Base-by-base conservation (phyloP, 2,797 vertebrate species). In the Hipposideros larvatus region DNA sequence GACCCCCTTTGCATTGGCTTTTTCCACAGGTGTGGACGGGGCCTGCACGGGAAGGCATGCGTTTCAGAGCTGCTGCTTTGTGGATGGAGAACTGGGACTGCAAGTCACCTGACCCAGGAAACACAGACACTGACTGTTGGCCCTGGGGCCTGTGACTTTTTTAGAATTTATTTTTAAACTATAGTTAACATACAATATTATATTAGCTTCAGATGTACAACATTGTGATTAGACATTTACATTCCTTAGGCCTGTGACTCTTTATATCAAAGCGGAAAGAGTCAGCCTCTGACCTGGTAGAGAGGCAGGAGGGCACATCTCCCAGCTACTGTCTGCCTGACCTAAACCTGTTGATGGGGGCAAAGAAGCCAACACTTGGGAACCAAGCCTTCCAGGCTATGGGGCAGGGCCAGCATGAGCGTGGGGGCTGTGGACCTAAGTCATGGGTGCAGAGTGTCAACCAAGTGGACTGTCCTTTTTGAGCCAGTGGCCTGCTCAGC, bases 151-250 rank as follows among this genome's bases (percentile, higher is more conserved):
- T 31, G 15, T 41, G 43, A 41, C 8, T 15, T 41, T 84, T 66
- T 51, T 26, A 34, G 26, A 74, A 84, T 66, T 34, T 84, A 84
- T 53, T 37, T 84, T 84, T 37, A 0, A 66, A 66, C 66, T 84
- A 84, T 26, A 66, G 61, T 37, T 53, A 63, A 84, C 63, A 66
- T 41, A 18, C 43, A 68, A 18, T 66, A 84, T 51, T 84, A 66
- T 34, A 51, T 51, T 51, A 84, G 80, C 65, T 83, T 65, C 80
- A 83, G 61, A 43, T 66, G 43, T 83, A 66, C 59, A 65, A 65
- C 61, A 65, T 83, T 66, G 21, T 66, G 46, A 84, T 84, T 84
- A 84, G 21, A 26, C 46, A 18, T 51, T 66, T 66, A 66, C 51
- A 34, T 66, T 37, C 46, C 63, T 37, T 53, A 66, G 65, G 31